Evolutionary conservation across 1,140 invertebrate genomes (phyloP).

Genomic region (Listronotus oregonensis): DNA sequence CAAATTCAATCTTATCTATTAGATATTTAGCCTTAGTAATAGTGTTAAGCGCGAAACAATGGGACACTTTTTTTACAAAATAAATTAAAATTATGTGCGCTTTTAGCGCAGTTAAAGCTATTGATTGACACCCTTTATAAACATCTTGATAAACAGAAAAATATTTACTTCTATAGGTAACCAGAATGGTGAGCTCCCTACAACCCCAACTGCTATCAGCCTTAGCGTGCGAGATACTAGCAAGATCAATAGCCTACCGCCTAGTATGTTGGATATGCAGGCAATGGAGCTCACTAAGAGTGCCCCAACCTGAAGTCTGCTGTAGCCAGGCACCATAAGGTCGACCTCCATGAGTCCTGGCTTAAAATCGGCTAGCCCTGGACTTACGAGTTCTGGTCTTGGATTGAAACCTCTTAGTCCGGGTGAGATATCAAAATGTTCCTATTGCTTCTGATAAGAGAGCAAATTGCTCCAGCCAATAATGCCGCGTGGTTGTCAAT

Average conservation of each 20-base stretch:
- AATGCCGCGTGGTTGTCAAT: no score
- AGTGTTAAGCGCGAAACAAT: no score
- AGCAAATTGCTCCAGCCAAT: no score
- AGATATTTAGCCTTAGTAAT: no score
- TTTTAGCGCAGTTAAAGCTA: no score
- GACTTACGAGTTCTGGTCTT: slow-evolving; percentile 41
- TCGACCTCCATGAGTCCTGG: slow-evolving; percentile 38
- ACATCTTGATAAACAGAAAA: no score
- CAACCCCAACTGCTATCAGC: slow-evolving; percentile 51
- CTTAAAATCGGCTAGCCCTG: slow-evolving; percentile 42
- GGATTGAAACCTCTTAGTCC: slow-evolving; percentile 44
- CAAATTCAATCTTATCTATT: no score
- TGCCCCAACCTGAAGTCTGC: slow-evolving; percentile 40
- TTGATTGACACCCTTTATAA: no score
- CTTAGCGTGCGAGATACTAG: slow-evolving; percentile 63
- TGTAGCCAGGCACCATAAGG: slow-evolving; percentile 30
- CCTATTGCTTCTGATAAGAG: no score
- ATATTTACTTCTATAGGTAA: slow-evolving; percentile 17
- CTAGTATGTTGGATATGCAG: slow-evolving; percentile 50
- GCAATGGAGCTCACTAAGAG: slow-evolving; percentile 48
- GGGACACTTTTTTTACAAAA: no score
- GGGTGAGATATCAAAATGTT: slow-evolving; percentile 15
- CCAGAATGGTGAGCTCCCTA: slow-evolving; percentile 47
- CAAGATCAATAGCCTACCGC: slow-evolving; percentile 63
- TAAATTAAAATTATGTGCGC: no score